Base-by-base conservation (phyloP, 2,888 invertebrate species). In the Sinhomidia bicolor region DNA sequence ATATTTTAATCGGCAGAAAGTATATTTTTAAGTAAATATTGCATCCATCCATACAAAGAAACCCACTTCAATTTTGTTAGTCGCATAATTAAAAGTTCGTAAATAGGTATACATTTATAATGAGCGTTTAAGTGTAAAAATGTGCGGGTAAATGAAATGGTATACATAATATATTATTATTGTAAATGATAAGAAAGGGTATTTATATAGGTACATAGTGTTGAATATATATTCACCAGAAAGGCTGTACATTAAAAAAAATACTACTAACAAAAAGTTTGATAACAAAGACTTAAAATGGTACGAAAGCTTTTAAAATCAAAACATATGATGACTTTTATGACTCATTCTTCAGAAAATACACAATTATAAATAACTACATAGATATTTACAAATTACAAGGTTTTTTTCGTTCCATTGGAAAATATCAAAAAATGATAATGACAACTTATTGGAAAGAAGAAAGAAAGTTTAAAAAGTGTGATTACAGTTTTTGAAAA, bases 231-330 rank as follows among this genome's bases (percentile, higher is more conserved):
- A 60, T 20, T 60, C 6, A 60, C n/a, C 14, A 44, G 14, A 83
- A 88, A 88, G 83, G 83, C 83, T 83, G 88, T 83, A 79, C 60
- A 88, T 88, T 85, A 78, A 7, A 44, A 81, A 85, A 20, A n/a
- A n/a, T 51, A 84, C 26, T 29, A 60, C 32, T 41, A 62, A 60
- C 36, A 68, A 83, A 54, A 74, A 71, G 36, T 44, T 79, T 79
- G 4, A 20, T 76, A 71, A 80, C 85, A 87, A 85, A 89, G 87
- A 89, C 89, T 89, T 89, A 71, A 89, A 89, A 89, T 85, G 90
- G 89, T 89, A 89, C 89, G 85, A 89, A 89, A 89, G 88, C 86
- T 90, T 90, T 88, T 90, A 90, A 82, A 89, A 36, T 44, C 32
- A 83, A 79, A 54, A 78, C 54, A 71, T 62, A 71, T 71, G n/a